Conservation (phyloP, 2,888 invertebrate genomes). For the Tineola bisselliella region DNA sequence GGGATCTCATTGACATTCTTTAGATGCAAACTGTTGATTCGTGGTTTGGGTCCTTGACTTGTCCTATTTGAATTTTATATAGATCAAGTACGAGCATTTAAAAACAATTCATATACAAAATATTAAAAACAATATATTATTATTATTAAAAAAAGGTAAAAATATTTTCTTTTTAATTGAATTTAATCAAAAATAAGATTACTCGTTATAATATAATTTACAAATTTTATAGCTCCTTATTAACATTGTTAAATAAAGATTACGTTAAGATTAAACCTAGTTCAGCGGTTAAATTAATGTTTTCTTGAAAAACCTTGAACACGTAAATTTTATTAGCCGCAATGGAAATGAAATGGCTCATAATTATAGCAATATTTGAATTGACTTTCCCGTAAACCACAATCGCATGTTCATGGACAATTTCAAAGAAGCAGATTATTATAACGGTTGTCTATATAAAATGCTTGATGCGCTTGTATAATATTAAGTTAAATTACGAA, state of each 20-base stretch:
- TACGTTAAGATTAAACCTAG: constrained; percentile 3
- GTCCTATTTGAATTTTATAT: not conserved
- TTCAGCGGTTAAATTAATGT: constrained; percentile 26
- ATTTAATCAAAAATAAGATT: not conserved
- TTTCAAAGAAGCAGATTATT: constrained; percentile 37
- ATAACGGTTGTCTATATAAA: constrained; percentile 21
- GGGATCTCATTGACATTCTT: constrained; percentile 5
- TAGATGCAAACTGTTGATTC: constrained; percentile 5
- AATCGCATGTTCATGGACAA: constrained; percentile 50
- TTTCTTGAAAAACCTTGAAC: constrained; percentile 34
- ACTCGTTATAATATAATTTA: not conserved
- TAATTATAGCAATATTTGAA: constrained; percentile 59
- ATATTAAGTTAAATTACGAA: not conserved
- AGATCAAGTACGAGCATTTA: too few relatives aligned
- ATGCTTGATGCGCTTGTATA: constrained; percentile 19
- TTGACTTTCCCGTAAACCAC: constrained; percentile 47
- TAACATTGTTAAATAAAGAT: constrained; percentile 9
- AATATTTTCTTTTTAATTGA: not conserved
- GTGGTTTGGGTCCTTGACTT: not conserved
- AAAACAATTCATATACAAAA: not conserved
- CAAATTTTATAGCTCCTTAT: constrained; percentile 4
- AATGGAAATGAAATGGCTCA: constrained; percentile 48
- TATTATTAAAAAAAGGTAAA: not conserved
- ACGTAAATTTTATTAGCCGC: constrained; percentile 46
- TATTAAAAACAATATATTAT: too few relatives aligned